A percentile compares a stretch with the other conserved stretches of the same genome.
These are phyloP conservation scores for Lophochroa leadbeateri DNA, from an alignment of 2,113 vertebrate genomes.

Conservation along the genomic window DNA sequence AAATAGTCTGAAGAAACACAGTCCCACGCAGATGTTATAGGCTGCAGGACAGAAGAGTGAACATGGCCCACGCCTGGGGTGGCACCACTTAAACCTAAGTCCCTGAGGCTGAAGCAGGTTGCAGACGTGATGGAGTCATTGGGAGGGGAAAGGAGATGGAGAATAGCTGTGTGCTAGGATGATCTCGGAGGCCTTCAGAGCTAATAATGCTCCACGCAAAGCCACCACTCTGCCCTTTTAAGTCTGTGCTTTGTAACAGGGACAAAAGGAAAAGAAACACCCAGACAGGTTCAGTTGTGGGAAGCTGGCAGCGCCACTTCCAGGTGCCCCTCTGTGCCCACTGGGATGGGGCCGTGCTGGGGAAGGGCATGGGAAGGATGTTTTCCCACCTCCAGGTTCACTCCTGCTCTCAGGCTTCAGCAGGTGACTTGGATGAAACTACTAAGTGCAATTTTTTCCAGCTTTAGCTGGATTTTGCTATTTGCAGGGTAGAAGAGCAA, in stretches of 20 bases:
- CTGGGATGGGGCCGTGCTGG: fast-evolving
- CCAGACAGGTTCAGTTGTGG: neutral
- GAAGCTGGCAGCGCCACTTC: neutral
- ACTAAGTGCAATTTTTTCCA: neutral
- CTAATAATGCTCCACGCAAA: neutral
- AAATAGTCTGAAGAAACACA: neutral
- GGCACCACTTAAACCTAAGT: fast-evolving
- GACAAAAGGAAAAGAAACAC: neutral
- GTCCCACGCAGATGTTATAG: fast-evolving
- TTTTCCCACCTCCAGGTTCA: neutral
- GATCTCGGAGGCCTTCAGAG: neutral
- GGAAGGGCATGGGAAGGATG: neutral
- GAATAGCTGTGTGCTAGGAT: neutral
- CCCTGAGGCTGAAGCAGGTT: neutral
- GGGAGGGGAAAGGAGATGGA: neutral
- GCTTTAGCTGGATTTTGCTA: neutral
- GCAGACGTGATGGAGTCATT: neutral
- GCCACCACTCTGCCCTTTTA: neutral
- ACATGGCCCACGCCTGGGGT: neutral
- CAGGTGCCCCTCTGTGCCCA: neutral
- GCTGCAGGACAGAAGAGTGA: neutral
- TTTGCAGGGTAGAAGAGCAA: neutral
- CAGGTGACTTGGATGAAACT: neutral
- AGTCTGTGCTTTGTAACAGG: neutral
- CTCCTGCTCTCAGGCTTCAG: neutral